Evolutionary conservation across 2,113 vertebrate species (phyloP).

Genomic region (Girardinichthys multiradiatus): DNA sequence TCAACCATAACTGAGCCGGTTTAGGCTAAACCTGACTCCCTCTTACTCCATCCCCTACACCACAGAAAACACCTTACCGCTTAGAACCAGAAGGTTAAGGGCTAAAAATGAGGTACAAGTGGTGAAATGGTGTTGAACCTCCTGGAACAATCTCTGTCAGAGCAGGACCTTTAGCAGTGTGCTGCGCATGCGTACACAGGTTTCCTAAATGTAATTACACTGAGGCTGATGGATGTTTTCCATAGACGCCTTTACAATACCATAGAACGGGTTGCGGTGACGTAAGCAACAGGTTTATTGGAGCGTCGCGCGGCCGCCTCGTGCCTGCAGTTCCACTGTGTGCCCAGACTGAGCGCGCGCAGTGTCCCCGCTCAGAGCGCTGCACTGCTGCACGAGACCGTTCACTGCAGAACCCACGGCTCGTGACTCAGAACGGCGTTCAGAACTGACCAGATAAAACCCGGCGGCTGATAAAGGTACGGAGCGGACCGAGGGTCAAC

Average conservation of each 20-base stretch:
- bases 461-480: neutral
- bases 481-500: neutral
- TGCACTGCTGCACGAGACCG: slow-evolving; percentile 38
- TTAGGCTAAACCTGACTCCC: too few relatives aligned
- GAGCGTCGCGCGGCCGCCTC: slow-evolving; percentile 25
- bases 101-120: neutral
- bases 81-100: too few relatives aligned
- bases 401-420: slow-evolving; percentile 37
- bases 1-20: too few relatives aligned
- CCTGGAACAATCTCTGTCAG: neutral
- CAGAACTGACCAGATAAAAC: neutral
- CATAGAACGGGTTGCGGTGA: slow-evolving; percentile 8
- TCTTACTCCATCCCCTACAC: too few relatives aligned
- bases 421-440: slow-evolving; percentile 5
- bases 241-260: too few relatives aligned
- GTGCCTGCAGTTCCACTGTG: slow-evolving; percentile 28
- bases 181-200: too few relatives aligned
- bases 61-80: too few relatives aligned
- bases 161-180: neutral
- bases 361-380: neutral
- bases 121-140: neutral
- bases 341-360: slow-evolving; percentile 22
- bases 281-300: slow-evolving; percentile 59
- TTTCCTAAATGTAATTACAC: neutral
- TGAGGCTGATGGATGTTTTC: too few relatives aligned